Evolutionary conservation across 1,140 invertebrate genomes (phyloP).

Genomic region (Procambarus virginalis): DNA sequence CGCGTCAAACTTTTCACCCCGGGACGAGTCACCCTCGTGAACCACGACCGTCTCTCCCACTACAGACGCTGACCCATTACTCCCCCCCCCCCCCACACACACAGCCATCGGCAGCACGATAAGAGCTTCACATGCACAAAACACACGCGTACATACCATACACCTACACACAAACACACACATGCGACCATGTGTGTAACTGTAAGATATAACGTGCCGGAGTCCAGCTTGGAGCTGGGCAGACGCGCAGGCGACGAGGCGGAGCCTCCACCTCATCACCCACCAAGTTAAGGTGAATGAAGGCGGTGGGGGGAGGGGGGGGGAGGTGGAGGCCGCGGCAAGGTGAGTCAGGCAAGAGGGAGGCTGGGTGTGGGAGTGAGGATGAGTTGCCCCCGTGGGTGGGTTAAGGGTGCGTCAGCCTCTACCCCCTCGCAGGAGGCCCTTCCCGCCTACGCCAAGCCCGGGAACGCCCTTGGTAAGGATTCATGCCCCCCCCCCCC

Average conservation of each 20-base stretch:
- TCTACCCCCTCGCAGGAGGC: neutral
- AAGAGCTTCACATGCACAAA: no score
- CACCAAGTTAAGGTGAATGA: slow-evolving; percentile 3
- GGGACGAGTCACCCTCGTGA: no score
- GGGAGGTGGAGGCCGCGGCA: neutral
- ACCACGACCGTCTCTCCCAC: no score
- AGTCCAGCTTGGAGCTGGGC: neutral
- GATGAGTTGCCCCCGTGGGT: neutral
- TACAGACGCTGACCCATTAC: no score
- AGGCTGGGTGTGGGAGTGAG: neutral
- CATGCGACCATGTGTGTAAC: no score
- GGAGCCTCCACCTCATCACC: neutral
- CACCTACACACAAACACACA: no score
- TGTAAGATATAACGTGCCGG: neutral
- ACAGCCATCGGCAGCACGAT: no score
- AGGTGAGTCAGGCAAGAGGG: slow-evolving; percentile 12
- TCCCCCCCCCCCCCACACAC: no score
- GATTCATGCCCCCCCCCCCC: neutral
- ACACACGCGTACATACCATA: no score
- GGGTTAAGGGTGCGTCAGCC: neutral
- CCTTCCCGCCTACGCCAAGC: no score
- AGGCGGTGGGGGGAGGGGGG: neutral
- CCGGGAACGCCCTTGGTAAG: no score
- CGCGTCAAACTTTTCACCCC: no score
- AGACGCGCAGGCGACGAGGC: neutral